Evolutionary conservation across 2,113 vertebrate genomes (phyloP).

Genomic region (Syrmaticus mikado): DNA sequence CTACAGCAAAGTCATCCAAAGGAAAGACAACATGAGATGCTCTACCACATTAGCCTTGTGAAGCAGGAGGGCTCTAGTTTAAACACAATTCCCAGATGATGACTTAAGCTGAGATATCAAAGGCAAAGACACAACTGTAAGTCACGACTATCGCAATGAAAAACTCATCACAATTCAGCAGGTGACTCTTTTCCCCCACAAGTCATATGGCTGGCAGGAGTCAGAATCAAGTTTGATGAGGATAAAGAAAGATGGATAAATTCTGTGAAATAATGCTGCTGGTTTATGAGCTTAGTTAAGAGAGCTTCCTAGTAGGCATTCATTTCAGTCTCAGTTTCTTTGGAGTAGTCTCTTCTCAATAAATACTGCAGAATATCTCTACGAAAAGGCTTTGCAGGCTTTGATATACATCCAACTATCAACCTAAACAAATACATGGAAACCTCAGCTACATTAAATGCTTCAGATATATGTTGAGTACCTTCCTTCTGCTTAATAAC

Average conservation of each 20-base stretch:
- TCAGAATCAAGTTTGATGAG: rapidly evolving
- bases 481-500: neutral
- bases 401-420: neutral
- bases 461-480: neutral
- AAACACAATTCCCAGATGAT: neutral
- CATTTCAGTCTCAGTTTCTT: slow-evolving; percentile 1
- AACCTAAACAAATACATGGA: slow-evolving; percentile 1
- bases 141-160: rapidly evolving
- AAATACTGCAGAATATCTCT: neutral
- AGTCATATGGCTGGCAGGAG: neutral
- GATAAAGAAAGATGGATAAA: neutral
- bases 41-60: rapidly evolving
- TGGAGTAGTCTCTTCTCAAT: neutral
- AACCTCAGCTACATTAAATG: neutral
- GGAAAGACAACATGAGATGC: rapidly evolving
- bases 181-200: neutral
- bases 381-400: neutral
- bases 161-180: neutral
- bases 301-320: neutral
- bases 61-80: neutral
- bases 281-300: neutral
- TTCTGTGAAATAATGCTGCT: neutral
- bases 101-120: neutral
- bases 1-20: neutral
- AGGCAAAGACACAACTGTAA: neutral